Conservation (phyloP, 2,113 vertebrate species). For the Hippolais icterina region DNA sequence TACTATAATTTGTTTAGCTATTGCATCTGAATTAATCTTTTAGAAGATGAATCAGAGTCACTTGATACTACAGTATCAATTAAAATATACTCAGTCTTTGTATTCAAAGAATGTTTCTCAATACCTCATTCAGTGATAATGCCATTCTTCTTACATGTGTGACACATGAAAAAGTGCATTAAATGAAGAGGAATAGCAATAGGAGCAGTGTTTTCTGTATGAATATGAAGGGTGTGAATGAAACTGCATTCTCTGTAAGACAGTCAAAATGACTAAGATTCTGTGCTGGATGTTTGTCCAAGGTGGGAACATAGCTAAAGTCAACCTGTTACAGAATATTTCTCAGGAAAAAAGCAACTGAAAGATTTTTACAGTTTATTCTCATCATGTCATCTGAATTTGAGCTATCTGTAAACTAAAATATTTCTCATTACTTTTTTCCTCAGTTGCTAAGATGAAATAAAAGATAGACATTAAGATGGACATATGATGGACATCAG, state of each 20-base stretch:
- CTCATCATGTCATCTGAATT: background rate
- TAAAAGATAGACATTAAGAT: background rate
- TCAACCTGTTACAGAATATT: background rate
- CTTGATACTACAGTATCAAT: background rate
- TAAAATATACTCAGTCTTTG: background rate
- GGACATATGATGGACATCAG: background rate
- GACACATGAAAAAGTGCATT: background rate
- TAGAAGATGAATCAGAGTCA: background rate
- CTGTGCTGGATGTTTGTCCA: background rate
- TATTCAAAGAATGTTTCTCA: background rate
- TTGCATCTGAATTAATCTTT: background rate
- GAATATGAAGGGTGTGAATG: background rate
- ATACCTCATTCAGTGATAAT: background rate
- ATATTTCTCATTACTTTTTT: background rate
- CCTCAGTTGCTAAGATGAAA: background rate
- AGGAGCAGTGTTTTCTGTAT: background rate
- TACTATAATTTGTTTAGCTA: background rate
- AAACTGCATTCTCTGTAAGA: background rate
- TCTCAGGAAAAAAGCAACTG: background rate
- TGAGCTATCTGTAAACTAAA: background rate
- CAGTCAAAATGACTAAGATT: background rate
- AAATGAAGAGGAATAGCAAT: background rate
- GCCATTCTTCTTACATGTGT: background rate
- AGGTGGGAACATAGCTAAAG: background rate
- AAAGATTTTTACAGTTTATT: background rate